Percentiles rank a stretch among this genome's conserved stretches.
These are phyloP conservation scores for Tetragonula clypearis DNA, from an alignment of 1,140 invertebrate species.

Conservation along the genomic window DNA sequence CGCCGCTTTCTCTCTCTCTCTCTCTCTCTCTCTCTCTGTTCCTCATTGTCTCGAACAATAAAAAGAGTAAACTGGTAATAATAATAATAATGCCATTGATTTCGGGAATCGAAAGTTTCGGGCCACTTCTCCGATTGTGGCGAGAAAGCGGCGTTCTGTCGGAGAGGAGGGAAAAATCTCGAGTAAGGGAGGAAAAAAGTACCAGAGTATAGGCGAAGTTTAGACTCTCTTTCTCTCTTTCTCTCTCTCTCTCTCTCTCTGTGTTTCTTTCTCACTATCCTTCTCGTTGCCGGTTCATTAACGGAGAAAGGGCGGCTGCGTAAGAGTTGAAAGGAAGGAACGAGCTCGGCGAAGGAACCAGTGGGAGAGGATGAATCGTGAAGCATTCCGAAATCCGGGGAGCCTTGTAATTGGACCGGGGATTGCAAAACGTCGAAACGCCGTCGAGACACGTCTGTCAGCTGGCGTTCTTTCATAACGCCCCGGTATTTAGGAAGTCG, in stretches of 20 bases:
- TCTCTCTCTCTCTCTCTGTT: neutral
- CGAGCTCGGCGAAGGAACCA: neutral
- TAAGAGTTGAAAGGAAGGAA: conserved; percentile 64
- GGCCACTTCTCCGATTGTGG: conserved; percentile 44
- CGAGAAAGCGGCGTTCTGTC: conserved; percentile 33
- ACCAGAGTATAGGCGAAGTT: conserved; percentile 68
- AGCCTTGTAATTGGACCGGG: conserved; percentile 71
- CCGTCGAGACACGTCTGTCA: conserved; percentile 60
- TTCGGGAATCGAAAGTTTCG: conserved; percentile 53
- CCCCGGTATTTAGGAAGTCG: conserved; percentile 22
- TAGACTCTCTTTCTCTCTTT: conserved; percentile 47
- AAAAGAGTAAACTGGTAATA: conserved; percentile 71
- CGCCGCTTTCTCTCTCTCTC: accelerated
- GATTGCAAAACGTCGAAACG: conserved; percentile 70
- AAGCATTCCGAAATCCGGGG: conserved; percentile 68
- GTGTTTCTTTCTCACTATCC: conserved; percentile 1
- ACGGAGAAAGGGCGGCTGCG: conserved; percentile 62
- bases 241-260: neutral
- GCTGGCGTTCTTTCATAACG: conserved; percentile 33
- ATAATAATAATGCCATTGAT: conserved; percentile 77
- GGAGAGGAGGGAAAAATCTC: neutral
- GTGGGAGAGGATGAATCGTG: conserved; percentile 39
- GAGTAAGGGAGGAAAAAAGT: conserved; percentile 54
- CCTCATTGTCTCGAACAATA: conserved; percentile 46
- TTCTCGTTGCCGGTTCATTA: conserved; percentile 71